Evolutionary conservation across 2,888 invertebrate genomes (phyloP).

Genomic region (Neocrepidodera transversa): DNA sequence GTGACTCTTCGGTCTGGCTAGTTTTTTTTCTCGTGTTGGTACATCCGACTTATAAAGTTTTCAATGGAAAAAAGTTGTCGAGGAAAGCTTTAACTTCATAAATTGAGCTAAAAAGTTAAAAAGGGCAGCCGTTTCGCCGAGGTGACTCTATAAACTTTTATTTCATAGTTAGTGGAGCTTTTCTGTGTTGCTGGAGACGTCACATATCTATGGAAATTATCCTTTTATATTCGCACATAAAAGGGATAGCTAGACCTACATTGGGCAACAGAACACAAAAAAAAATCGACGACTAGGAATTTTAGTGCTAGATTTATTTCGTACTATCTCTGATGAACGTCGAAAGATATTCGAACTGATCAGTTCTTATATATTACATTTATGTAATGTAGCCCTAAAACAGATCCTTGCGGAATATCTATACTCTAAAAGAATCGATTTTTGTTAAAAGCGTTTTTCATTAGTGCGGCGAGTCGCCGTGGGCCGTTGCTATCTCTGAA

Average conservation of each 20-base stretch:
- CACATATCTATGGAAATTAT: neutral
- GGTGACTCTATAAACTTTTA: slow-evolving; percentile 18
- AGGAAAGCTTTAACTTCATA: slow-evolving; percentile 20
- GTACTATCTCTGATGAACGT: too few species aligned
- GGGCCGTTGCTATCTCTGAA: slow-evolving; percentile 11
- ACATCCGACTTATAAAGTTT: slow-evolving; percentile 11
- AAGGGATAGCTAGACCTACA: too few species aligned
- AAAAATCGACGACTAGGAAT: too few species aligned
- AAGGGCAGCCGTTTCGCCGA: neutral
- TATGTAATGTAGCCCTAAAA: too few species aligned
- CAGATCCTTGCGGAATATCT: too few species aligned
- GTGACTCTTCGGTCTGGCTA: slow-evolving; percentile 4
- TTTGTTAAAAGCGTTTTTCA: slow-evolving; percentile 15
- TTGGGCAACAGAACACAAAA: too few species aligned
- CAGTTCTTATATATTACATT: too few species aligned
- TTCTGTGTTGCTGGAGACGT: neutral
- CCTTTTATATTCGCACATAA: too few species aligned
- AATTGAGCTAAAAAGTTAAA: slow-evolving; percentile 5
- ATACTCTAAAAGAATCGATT: neutral
- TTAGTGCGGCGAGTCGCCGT: slow-evolving; percentile 12
- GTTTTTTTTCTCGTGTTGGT: neutral
- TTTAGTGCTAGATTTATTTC: too few species aligned
- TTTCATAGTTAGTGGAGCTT: slow-evolving; percentile 13
- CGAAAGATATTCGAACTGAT: too few species aligned
- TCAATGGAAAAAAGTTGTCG: slow-evolving; percentile 29